Evolutionary conservation across 23 tunicate species (phyloP).

Genomic region (Trididemnum miniatum): DNA sequence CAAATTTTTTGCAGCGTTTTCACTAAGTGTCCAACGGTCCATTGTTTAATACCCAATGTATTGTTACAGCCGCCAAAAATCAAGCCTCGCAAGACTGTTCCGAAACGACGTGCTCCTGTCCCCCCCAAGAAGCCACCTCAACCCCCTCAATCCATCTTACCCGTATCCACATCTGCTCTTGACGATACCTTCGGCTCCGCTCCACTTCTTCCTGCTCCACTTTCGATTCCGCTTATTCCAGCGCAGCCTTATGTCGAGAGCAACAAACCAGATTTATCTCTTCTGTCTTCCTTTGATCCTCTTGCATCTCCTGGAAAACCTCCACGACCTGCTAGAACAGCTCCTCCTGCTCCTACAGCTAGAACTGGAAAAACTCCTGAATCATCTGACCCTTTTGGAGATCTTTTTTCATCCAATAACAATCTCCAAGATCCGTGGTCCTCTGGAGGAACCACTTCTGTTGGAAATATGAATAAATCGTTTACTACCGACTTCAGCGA

Average conservation of each 20-base stretch:
- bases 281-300: conserved; percentile 5
- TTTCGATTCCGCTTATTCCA: background rate
- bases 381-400: background rate
- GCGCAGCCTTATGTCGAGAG: background rate
- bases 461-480: background rate
- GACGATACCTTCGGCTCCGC: background rate
- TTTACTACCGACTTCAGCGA: conserved; percentile 40
- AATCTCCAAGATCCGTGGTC: conserved; percentile 27
- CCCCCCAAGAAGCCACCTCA: conserved; percentile 52
- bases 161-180: background rate
- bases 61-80: conserved; percentile 80
- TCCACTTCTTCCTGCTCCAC: background rate
- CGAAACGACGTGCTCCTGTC: conserved; percentile 75
- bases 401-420: background rate
- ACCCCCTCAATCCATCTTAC: background rate
- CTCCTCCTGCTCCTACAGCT: background rate
- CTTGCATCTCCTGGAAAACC: background rate
- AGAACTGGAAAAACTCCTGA: background rate
- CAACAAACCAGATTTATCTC: background rate
- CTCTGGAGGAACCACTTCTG: background rate
- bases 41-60: no score
- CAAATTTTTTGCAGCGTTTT: no score
- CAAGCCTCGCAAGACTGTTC: conserved; percentile 71
- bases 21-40: no score
- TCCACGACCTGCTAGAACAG: background rate